These are phyloP conservation scores for Kobus ellipsiprymnus DNA, from an alignment of 2,113 vertebrate genomes.

Conservation along the genomic window DNA sequence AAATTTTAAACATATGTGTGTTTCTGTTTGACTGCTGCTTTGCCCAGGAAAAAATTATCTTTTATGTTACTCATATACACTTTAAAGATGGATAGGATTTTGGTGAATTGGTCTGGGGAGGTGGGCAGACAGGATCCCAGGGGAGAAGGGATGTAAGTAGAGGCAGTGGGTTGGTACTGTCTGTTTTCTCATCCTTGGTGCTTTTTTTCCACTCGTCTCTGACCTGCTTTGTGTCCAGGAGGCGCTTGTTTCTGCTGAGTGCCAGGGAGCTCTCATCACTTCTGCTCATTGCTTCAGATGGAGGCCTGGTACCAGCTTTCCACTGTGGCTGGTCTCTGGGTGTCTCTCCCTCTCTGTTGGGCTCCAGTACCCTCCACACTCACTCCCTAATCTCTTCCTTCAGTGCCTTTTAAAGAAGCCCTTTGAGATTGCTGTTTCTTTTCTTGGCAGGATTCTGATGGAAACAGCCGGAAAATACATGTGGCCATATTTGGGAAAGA, in stretches of 20 bases:
- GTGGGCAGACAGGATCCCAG: not conserved
- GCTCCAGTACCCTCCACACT: not conserved
- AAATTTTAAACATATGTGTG: not conserved
- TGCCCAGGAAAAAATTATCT: not conserved
- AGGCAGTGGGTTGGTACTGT: too few species aligned
- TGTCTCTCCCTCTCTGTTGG: not conserved
- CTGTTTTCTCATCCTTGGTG: not conserved
- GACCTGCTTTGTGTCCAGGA: not conserved
- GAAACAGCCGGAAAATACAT: not conserved
- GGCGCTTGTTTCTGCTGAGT: not conserved
- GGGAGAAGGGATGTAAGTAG: not conserved
- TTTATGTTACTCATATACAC: not conserved
- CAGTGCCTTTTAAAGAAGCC: not conserved
- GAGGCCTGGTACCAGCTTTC: not conserved
- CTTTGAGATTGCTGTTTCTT: not conserved
- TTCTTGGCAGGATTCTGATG: not conserved
- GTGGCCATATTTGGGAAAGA: not conserved
- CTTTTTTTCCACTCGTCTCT: accelerated
- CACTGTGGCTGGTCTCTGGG: not conserved
- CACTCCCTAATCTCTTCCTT: not conserved
- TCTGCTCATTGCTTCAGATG: not conserved
- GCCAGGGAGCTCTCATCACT: not conserved
- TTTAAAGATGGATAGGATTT: not conserved
- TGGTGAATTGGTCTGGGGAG: not conserved
- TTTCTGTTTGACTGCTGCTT: not conserved